These are phyloP conservation scores for Malaclemys terrapin DNA, from an alignment of 2,113 vertebrate genomes.

Conservation along the genomic window DNA sequence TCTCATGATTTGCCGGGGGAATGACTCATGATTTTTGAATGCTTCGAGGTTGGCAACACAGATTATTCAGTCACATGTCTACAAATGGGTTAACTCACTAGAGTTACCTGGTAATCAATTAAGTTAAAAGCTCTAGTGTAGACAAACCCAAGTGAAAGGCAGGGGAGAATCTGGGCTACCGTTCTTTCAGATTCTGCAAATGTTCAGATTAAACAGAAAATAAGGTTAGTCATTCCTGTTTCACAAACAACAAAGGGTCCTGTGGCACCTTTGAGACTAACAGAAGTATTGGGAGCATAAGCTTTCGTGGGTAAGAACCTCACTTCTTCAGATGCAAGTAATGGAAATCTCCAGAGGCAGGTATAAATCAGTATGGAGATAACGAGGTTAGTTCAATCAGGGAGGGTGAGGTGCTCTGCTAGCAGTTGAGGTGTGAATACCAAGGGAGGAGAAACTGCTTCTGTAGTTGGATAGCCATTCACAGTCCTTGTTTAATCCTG, in stretches of 20 bases:
- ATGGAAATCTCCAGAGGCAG: too few relatives aligned
- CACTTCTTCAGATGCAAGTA: too few relatives aligned
- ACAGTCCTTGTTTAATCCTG: too few relatives aligned
- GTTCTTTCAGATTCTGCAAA: not conserved
- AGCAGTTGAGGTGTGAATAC: too few relatives aligned
- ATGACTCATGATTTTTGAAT: not conserved
- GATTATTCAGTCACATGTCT: not conserved
- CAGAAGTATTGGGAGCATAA: too few relatives aligned
- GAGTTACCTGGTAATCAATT: not conserved
- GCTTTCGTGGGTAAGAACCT: too few relatives aligned
- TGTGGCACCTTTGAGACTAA: too few relatives aligned
- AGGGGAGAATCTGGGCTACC: not conserved
- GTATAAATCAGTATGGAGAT: too few relatives aligned
- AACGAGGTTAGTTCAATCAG: too few relatives aligned
- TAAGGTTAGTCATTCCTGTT: not conserved
- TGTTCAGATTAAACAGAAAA: not conserved
- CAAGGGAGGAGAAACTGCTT: too few relatives aligned
- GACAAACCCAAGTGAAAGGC: not conserved
- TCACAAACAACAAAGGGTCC: not conserved
- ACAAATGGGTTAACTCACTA: not conserved
- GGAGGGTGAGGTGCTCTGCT: too few relatives aligned
- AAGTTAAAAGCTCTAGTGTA: not conserved
- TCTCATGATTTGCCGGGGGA: not conserved
- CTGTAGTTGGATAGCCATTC: too few relatives aligned
- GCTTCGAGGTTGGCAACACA: not conserved